Conservation (phyloP, 2,797 vertebrate species). For the Scarus forsteni region DNA sequence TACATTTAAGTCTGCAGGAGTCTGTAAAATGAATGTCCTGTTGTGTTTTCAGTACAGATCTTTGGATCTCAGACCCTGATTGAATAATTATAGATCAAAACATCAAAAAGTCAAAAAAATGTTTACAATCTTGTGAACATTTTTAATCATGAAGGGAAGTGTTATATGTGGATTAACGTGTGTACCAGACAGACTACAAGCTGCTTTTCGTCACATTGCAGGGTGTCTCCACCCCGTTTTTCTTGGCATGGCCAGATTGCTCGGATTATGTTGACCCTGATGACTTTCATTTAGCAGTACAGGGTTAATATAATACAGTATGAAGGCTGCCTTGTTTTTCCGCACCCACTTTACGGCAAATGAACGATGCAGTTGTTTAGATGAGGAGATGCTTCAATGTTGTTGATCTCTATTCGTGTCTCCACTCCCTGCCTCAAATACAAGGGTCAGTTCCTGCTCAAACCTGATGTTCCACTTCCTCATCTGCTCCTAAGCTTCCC, state of each 20-base stretch:
- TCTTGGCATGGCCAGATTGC: background rate
- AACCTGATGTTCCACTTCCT: constrained; percentile 79
- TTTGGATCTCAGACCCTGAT: background rate
- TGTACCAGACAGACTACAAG: constrained; percentile 37
- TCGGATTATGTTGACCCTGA: background rate
- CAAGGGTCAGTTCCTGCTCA: constrained; percentile 66
- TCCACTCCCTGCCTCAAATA: constrained; percentile 58
- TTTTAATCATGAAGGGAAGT: constrained; percentile 21
- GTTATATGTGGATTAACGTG: constrained; percentile 49
- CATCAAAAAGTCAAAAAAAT: background rate
- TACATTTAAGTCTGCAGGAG: background rate
- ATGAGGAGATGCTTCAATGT: constrained; percentile 22
- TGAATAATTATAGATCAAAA: background rate
- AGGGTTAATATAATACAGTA: background rate
- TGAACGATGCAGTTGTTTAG: background rate
- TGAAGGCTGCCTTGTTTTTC: background rate
- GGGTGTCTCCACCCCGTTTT: constrained; percentile 12
- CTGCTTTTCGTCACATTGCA: constrained; percentile 33
- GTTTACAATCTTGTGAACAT: constrained; percentile 6
- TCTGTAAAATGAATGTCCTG: background rate
- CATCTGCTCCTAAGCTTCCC: constrained; percentile 72
- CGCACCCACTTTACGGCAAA: background rate
- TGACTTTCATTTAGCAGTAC: background rate
- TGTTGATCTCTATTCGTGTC: constrained; percentile 46
- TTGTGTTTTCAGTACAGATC: background rate